Base-by-base conservation (phyloP, 2,113 vertebrate genomes). In the Maccullochella peelii region DNA sequence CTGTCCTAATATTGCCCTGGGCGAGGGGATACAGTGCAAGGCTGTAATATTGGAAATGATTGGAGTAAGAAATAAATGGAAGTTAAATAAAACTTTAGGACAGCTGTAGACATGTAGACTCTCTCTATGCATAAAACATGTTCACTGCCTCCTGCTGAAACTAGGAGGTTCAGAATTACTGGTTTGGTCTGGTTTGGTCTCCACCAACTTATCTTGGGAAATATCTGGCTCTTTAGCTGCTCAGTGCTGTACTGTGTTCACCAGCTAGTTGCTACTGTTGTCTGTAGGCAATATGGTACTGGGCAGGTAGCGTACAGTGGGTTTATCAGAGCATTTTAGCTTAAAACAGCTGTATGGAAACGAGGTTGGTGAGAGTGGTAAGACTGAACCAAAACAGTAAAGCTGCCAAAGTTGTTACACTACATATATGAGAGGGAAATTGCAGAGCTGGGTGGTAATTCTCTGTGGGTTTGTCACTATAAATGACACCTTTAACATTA, bases 1-100 rank as follows among this genome's bases (percentile, higher is more conserved):
- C 82, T 85, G 84, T 79, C 71, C 80, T 93, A 92, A 93, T 90
- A 90, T 90, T 76, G 92, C 90, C 89, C 86, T 1, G 87, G 86
- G 93, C 82, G 44, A 89, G 73, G 65, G 61, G 82, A 88, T 88
- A 33, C 42, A 38, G 62, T 58, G 73, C 79, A 74, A 73, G 77
- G 80, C 75, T 89, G 86, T 83, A 75, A 93, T 92, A 94, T 87
- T 80, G 69, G 66, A 79, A 83, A 89, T 80, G 61, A 91, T 68
- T 85, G 73, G 73, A 87, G 69, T 40, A 21, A 27, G 73, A 83
- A 77, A 79, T 77, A 81, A 89, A 88, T 79, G 77, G 47, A 74
- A 85, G 85, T 77, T 83, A 73, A 90, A 79, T 87, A 80, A 85
- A 93, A 90, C 85, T 91, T 91, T 70, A 33, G 40, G 82, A 87